Evolutionary conservation across 2,888 invertebrate genomes (phyloP).

Genomic region (Schrankia costaestrigalis): DNA sequence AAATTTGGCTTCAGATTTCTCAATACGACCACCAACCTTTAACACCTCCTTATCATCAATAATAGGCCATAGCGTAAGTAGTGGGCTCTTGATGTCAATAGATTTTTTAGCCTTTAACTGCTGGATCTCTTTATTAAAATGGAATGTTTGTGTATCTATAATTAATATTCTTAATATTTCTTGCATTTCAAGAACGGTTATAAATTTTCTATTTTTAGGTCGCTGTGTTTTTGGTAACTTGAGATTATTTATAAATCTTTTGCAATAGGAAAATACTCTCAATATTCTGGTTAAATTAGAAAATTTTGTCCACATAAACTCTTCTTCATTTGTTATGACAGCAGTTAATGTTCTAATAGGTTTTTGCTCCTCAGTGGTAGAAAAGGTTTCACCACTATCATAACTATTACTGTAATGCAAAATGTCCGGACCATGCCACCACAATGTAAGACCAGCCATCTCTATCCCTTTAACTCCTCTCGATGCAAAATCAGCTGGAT

Average conservation of each 20-base stretch:
- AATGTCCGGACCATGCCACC: background rate
- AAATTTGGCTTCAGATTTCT: background rate
- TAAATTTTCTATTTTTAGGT: background rate
- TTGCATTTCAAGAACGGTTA: background rate
- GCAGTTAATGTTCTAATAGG: background rate
- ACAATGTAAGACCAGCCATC: background rate
- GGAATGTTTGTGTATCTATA: background rate
- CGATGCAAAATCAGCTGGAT: conserved; percentile 1
- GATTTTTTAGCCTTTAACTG: background rate
- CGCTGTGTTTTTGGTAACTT: conserved; percentile 1
- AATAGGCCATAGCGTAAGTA: background rate
- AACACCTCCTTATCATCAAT: background rate
- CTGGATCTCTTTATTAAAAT: background rate
- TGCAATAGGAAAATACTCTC: conserved; percentile 2
- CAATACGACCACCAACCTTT: background rate
- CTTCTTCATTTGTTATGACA: background rate
- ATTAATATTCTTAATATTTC: background rate
- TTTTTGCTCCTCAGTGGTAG: conserved; percentile 1
- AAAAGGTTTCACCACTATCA: background rate
- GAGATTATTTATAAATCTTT: conserved; percentile 1
- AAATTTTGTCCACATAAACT: conserved; percentile 3
- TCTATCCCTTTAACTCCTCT: background rate
- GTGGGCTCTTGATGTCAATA: background rate
- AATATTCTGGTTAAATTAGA: conserved; percentile 1
- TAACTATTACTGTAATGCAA: background rate